Evolutionary conservation across 2,113 vertebrate species (phyloP), one percentile per base, ranked within the genome.

Genomic region (Corythornis vintsioides): DNA sequence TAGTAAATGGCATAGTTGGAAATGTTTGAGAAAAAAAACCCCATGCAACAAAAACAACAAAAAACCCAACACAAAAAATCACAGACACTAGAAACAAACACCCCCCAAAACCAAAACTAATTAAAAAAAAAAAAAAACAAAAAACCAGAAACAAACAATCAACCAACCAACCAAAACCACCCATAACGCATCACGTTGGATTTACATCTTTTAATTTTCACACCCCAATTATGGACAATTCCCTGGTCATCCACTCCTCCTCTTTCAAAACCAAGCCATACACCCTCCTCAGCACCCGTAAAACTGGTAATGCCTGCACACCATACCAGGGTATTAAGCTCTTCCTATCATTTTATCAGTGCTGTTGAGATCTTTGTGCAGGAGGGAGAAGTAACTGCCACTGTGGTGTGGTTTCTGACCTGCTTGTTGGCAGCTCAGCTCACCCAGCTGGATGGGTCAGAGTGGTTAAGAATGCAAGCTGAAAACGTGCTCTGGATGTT

Each of bases 291-390:
- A 71, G 35, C 63, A 40, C 92, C 81, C 85, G 91, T 64, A 64
- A 42, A 90, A 96, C 81, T 93, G 83, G 94, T 95, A 91, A 55
- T 90, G 84, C 88, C 83, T 96, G 94, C 89, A 77, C 69, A 33
- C 81, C 59, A 26, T 12, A 12, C 75, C 81, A 91, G 53, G 29
- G 43, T 67, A 85, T 71, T 25, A 80, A 82, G 28, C 52, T 73
- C 64, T 76, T 94, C 43, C 2, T 94, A 94, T 94, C 78, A 80
- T 87, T 95, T 92, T 80, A 93, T 95, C 93, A 89, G 12, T 92
- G 86, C 63, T 90, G 43, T 14, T 67, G 82, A 83, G 71, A 87
- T 56, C 79, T 90, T 63, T 74, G 67, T 63, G n/a, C 43, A 59
- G 69, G 88, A 87, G 64, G 73, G 84, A 59, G 59, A 10, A 48